A percentile compares a stretch with the other conserved stretches of the same genome.
Conservation (phyloP, 2,113 vertebrate species). For the Calidris pygmaea region DNA sequence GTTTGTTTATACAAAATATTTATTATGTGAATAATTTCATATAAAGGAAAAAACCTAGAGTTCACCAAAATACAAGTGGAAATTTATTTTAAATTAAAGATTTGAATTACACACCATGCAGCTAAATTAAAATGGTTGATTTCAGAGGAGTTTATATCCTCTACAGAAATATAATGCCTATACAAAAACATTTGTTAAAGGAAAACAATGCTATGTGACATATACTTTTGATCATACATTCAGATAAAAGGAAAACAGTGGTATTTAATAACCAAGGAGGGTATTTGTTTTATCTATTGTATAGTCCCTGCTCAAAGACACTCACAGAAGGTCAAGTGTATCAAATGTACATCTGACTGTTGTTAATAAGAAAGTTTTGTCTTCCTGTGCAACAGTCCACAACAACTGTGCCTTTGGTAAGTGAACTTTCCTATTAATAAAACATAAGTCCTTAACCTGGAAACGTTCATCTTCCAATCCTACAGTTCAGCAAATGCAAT, state of each 20-base stretch:
- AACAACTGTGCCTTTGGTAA: neutral
- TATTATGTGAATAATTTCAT: neutral
- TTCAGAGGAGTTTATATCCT: neutral
- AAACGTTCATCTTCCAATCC: neutral
- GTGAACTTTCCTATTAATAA: neutral
- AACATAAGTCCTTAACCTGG: conserved; percentile 16
- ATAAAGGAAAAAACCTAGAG: neutral
- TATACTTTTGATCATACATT: neutral
- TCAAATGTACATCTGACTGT: neutral
- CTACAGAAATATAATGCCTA: neutral
- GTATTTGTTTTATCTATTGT: neutral
- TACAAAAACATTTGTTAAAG: neutral
- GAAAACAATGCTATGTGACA: neutral
- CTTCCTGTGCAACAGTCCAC: neutral
- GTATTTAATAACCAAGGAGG: neutral
- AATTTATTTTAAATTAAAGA: neutral
- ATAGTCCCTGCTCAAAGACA: neutral
- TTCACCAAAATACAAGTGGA: neutral
- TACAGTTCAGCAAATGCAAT: neutral
- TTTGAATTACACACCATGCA: neutral
- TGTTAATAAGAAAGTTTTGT: neutral
- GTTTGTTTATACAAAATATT: neutral
- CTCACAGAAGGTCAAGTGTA: neutral
- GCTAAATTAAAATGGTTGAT: neutral
- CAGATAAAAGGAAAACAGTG: neutral